A percentile compares a stretch with the other conserved stretches of the same genome.
These are phyloP conservation scores for Crotalus adamanteus DNA, from an alignment of 2,797 vertebrate genomes.

Conservation along the genomic window DNA sequence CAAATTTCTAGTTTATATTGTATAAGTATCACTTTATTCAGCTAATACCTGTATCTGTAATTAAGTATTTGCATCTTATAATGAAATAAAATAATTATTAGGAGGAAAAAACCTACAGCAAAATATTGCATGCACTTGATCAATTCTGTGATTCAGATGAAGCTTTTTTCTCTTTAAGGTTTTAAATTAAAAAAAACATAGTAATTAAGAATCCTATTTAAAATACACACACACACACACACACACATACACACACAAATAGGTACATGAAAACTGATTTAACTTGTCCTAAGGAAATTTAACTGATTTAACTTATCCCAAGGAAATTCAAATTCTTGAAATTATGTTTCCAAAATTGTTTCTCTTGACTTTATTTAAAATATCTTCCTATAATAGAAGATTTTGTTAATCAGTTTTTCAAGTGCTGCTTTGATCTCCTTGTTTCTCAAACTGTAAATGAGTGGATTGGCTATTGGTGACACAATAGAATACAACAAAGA, in stretches of 20 bases:
- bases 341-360: neutral
- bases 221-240: neutral
- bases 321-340: neutral
- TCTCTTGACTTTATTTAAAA: neutral
- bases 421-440: slow-evolving; percentile 25
- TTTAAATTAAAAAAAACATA: neutral
- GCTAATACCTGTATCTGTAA: neutral
- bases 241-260: neutral
- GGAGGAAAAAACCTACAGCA: neutral
- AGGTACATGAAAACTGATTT: neutral
- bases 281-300: neutral
- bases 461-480: slow-evolving; percentile 18
- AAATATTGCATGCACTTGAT: neutral
- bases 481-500: neutral
- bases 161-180: no score
- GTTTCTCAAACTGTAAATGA: slow-evolving; percentile 42
- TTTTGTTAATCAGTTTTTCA: neutral
- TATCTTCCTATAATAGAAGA: neutral
- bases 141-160: neutral
- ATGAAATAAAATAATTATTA: neutral
- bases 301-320: neutral
- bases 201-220: neutral
- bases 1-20: neutral
- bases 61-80: neutral
- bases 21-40: neutral